Base-by-base conservation (phyloP, 2,113 vertebrate species). In the Oncorhynchus keta region DNA sequence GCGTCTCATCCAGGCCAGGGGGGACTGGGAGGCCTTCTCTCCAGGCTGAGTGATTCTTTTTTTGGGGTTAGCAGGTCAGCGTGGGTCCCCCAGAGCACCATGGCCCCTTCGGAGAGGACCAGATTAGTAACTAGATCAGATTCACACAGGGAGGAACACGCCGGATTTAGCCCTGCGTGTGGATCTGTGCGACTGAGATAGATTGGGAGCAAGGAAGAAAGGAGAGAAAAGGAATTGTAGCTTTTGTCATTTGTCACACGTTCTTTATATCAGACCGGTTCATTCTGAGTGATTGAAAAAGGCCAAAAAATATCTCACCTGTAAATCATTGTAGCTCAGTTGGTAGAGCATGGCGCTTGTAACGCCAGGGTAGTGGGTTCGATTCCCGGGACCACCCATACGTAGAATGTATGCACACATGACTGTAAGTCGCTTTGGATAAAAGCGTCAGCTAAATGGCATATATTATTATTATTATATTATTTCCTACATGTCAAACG, bases 51-150 rank as follows among this genome's bases (percentile, higher is more conserved):
- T 39, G 55, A 59, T 20, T 24, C 62, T 81, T 78, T 78, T 87
- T 89, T 76, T 8, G n/a, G 7, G 76, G 86, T 81, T 88, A 91
- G 74, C 80, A 48, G 87, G 85, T 87, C 88, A 87, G 72, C 20
- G 3, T 65, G 61, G 51, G 79, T 62, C 73, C 83, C 51, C 76
- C 30, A 77, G 82, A 85, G 76, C 79, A 22, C 66, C 8, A 0
- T 28, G 65, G 68, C 79, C 78, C 26, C 57, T 39, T 86, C 73
- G 73, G 82, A 87, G 72, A 74, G 77, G 79, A 76, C 80, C 76
- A 80, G 77, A 89, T 88, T 86, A 89, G 83, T 85, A 91, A 91
- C 73, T 90, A 87, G 88, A 89, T 88, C 87, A 91, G 68, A 84
- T 82, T 83, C 74, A 51, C 71, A 79, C 75, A 28, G 49, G 73